A percentile compares a stretch with the other conserved stretches of the same genome.
Evolutionary conservation across 1,140 invertebrate species (phyloP).

Genomic region (Spodoptera litura): DNA sequence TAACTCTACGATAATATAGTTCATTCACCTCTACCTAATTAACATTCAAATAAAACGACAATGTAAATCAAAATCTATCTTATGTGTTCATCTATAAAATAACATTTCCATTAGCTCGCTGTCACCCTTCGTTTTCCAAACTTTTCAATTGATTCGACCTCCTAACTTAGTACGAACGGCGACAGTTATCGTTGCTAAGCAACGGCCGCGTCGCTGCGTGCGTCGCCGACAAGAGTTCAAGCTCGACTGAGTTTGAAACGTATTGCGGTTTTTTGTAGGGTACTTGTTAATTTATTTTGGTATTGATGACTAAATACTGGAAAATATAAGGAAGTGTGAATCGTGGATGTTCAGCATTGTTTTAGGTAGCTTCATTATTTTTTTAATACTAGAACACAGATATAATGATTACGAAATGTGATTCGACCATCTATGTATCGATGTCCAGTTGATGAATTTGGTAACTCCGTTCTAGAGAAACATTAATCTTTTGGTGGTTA

Average conservation of each 20-base stretch:
- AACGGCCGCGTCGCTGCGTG: slow-evolving; percentile 12
- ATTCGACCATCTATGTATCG: no score
- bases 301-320: background rate
- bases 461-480: no score
- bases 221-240: slow-evolving; percentile 18
- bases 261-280: background rate
- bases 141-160: slow-evolving; percentile 22
- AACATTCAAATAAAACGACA: no score
- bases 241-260: slow-evolving; percentile 16
- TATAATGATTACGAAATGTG: no score
- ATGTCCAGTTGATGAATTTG: no score
- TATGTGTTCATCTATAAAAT: background rate
- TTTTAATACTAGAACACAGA: no score
- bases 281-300: slow-evolving; percentile 29
- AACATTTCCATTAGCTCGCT: background rate
- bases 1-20: no score
- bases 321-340: background rate
- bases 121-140: background rate
- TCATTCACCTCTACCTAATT: no score
- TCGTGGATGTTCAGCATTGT: background rate
- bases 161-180: background rate
- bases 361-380: background rate
- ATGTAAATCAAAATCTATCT: background rate
- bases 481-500: no score
- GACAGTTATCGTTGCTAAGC: slow-evolving; percentile 33